These are phyloP conservation scores for Forbesichthys agassizii DNA, from an alignment of 2,113 vertebrate species.

Conservation along the genomic window DNA sequence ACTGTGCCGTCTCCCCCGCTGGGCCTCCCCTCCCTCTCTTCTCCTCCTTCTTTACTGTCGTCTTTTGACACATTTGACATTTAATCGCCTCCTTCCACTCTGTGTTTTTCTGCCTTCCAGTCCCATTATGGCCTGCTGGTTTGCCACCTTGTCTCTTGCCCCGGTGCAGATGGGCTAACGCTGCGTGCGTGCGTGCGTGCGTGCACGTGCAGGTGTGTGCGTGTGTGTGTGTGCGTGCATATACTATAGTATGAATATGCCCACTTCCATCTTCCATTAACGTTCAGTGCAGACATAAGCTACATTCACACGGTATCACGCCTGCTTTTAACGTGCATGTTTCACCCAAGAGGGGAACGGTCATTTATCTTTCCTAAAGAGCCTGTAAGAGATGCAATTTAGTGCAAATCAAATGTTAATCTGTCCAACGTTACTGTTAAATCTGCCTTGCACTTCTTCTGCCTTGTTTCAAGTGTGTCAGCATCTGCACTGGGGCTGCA, in stretches of 20 bases:
- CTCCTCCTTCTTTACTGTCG: neutral
- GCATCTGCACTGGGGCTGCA: no score
- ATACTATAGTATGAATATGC: neutral
- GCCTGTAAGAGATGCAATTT: neutral
- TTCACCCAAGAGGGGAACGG: neutral
- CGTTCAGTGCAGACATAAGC: neutral
- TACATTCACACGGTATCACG: neutral
- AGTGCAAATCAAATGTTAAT: constrained; percentile 17
- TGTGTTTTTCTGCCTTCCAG: neutral
- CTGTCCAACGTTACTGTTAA: constrained; percentile 1
- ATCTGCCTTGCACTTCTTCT: neutral
- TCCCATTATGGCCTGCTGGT: neutral
- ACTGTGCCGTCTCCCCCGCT: neutral
- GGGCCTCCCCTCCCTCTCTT: neutral
- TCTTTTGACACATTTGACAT: neutral
- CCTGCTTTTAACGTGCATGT: neutral
- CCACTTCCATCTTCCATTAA: neutral
- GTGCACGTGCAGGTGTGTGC: neutral
- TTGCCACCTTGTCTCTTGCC: no score
- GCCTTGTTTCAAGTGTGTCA: no score
- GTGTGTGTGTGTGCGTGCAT: neutral
- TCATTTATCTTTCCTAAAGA: constrained; percentile 17
- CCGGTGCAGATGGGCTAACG: neutral
- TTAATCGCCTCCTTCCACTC: neutral
- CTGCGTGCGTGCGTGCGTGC: neutral